Percentiles rank a stretch among this genome's conserved stretches.
These are phyloP conservation scores for Liopterus haemorrhoidalis DNA, from an alignment of 2,888 invertebrate species.

Conservation along the genomic window DNA sequence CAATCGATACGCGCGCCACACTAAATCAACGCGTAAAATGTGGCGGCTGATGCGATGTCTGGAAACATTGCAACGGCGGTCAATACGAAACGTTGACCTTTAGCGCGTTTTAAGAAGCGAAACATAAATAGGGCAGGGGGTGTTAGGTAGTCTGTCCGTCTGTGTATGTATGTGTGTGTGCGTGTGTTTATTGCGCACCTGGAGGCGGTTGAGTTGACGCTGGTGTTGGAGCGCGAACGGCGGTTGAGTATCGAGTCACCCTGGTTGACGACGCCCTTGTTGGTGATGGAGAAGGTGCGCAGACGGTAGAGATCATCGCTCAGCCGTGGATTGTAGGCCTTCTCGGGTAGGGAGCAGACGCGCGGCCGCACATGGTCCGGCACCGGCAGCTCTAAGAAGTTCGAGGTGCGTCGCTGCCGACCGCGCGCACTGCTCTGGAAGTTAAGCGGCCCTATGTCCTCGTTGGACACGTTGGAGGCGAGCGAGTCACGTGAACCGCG, in stretches of 20 bases:
- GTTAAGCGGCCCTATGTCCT: constrained; percentile 74
- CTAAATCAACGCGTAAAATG: no score
- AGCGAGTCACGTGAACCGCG: constrained; percentile 73
- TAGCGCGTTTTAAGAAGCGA: no score
- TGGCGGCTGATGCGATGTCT: no score
- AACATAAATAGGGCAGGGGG: no score
- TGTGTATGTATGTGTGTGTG: no score
- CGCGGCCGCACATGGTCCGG: constrained; percentile 78
- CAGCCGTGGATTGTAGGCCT: constrained; percentile 76
- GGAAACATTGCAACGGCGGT: no score
- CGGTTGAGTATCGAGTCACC: constrained; percentile 84
- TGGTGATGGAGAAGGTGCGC: constrained; percentile 79
- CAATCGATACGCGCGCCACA: no score
- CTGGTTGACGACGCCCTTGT: constrained; percentile 84
- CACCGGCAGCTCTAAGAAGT: constrained; percentile 81
- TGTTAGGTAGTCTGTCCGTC: no score
- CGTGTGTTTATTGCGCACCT: constrained; percentile 58
- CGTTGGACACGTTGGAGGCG: constrained; percentile 64
- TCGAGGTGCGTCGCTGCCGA: constrained; percentile 74
- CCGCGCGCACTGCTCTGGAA: constrained; percentile 73
- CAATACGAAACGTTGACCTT: no score
- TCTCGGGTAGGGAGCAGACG: constrained; percentile 79
- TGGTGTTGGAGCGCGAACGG: constrained; percentile 79
- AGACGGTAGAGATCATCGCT: constrained; percentile 81
- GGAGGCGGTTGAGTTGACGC: constrained; percentile 79